These are phyloP conservation scores for Platanista minor DNA, from an alignment of 2,113 vertebrate genomes.

Conservation along the genomic window DNA sequence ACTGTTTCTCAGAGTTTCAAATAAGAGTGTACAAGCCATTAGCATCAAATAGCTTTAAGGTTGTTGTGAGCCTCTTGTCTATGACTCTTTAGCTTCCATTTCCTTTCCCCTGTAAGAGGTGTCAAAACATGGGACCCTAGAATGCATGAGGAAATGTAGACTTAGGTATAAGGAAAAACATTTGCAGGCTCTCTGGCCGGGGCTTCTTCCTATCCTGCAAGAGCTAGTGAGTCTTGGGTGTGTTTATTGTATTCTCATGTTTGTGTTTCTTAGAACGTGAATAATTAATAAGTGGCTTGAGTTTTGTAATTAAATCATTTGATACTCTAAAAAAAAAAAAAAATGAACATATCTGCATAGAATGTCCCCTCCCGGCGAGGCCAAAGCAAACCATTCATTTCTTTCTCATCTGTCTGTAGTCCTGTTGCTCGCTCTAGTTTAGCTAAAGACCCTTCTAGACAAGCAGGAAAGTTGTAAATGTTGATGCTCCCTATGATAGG, in stretches of 20 bases:
- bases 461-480: too few species aligned
- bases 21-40: neutral
- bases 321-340: too few species aligned
- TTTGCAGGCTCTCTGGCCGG: neutral
- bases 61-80: neutral
- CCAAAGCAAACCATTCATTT: too few species aligned
- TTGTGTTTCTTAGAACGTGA: slow-evolving; percentile 26
- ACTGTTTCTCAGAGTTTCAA: neutral
- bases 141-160: neutral
- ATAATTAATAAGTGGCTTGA: neutral
- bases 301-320: slow-evolving; percentile 62
- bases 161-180: neutral
- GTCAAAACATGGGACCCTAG: neutral
- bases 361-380: too few species aligned
- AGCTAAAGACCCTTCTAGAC: too few species aligned
- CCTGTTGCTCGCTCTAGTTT: too few species aligned
- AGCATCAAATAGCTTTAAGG: neutral
- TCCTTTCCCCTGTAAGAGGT: neutral
- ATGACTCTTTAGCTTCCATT: neutral
- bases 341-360: too few species aligned
- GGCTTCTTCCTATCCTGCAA: neutral
- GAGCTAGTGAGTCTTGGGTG: neutral
- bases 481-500: too few species aligned
- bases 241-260: neutral
- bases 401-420: too few species aligned